Conservation (phyloP, 2,888 invertebrate species). For the Chrysomela aeneicollis region DNA sequence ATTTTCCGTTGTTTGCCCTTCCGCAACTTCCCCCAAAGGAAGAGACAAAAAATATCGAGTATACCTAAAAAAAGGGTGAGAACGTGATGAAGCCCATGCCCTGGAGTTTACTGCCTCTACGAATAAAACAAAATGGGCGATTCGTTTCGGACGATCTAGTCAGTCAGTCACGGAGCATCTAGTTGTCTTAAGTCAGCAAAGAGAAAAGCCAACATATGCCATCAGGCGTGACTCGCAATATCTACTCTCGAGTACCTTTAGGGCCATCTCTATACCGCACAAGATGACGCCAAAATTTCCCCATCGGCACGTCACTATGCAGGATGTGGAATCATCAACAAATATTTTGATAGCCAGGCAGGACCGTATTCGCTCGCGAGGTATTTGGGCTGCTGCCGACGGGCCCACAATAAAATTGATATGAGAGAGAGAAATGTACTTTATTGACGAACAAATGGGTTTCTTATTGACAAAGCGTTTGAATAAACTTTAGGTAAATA, state of each 20-base stretch:
- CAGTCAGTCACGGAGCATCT: conserved; percentile 37
- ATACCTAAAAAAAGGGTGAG: conserved; percentile 38
- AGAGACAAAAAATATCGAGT: conserved; percentile 17
- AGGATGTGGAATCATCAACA: not conserved
- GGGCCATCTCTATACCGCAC: not conserved
- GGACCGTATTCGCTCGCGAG: too few relatives aligned
- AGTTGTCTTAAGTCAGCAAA: conserved; percentile 53
- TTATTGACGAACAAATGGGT: too few relatives aligned
- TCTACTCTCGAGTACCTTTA: conserved; percentile 27
- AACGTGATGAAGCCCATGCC: conserved; percentile 43
- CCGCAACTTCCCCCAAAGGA: conserved; percentile 23
- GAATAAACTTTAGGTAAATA: too few relatives aligned
- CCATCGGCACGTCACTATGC: not conserved
- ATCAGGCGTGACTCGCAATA: conserved; percentile 58
- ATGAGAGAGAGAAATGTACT: too few relatives aligned
- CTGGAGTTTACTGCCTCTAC: conserved; percentile 43
- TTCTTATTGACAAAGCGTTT: too few relatives aligned
- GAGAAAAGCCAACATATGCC: conserved; percentile 55
- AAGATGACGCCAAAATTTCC: not conserved
- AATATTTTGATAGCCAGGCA: too few relatives aligned
- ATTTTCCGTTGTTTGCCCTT: not conserved
- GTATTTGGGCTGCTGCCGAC: too few relatives aligned
- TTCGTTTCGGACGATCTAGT: conserved; percentile 35
- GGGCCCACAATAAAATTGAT: too few relatives aligned
- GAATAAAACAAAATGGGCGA: conserved; percentile 41